These are phyloP conservation scores for Nothocercus nigrocapillus DNA, from an alignment of 2,113 vertebrate species.

Conservation along the genomic window DNA sequence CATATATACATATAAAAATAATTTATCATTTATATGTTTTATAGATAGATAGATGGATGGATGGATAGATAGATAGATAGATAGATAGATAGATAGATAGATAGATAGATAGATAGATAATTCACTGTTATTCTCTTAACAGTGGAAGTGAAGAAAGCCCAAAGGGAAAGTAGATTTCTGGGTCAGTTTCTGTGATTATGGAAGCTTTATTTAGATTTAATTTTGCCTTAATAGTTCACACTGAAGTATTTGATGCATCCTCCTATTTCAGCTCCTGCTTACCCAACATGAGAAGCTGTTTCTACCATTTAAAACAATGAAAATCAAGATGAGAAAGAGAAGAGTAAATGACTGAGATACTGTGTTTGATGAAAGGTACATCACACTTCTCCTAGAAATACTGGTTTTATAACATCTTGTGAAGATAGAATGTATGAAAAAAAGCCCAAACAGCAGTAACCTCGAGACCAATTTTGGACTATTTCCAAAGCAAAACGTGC, in stretches of 20 bases:
- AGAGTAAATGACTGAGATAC: neutral
- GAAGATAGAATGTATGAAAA: slow-evolving; percentile 15
- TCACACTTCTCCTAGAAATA: neutral
- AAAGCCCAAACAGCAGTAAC: neutral
- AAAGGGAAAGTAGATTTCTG: neutral
- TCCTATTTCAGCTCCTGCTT: neutral
- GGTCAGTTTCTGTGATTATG: neutral
- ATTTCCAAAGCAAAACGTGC: neutral
- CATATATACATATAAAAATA: too few species aligned
- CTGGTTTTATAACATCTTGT: neutral
- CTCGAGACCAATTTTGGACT: neutral
- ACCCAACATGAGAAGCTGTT: neutral
- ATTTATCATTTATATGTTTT: too few species aligned
- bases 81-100: too few species aligned
- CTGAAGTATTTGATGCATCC: neutral
- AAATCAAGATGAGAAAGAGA: neutral
- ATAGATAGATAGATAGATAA: too few species aligned
- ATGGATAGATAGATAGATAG: too few species aligned
- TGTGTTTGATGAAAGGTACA: neutral
- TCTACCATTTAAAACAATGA: neutral
- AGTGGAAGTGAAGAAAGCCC: neutral
- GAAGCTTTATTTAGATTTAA: neutral
- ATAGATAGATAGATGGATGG: too few species aligned
- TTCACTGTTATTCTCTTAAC: neutral
- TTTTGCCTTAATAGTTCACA: neutral